phyloP scores from a whole-genome alignment of 2,113 vertebrate genomes.

The Engraulis encrasicolus region DNA sequence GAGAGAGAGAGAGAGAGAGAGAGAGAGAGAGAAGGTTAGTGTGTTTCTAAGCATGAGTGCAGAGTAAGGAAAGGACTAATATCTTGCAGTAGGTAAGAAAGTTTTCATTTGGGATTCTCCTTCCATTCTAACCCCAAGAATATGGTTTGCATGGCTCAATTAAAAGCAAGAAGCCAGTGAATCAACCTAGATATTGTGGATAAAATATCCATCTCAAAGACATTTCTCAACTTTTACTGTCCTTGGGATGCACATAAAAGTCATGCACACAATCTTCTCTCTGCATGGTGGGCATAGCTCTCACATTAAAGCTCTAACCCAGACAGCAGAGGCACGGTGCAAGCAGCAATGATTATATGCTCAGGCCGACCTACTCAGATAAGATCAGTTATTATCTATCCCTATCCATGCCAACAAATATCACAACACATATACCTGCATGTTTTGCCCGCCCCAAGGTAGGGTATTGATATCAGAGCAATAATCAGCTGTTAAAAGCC shows the following conservation, averaged over 20 bases:
- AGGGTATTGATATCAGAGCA: background rate
- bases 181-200: background rate
- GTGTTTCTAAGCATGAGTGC: too few species aligned
- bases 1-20: too few species aligned
- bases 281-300: background rate
- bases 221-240: background rate
- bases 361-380: background rate
- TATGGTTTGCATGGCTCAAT: background rate
- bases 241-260: background rate
- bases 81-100: background rate
- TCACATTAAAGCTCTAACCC: background rate
- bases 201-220: background rate
- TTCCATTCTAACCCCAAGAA: background rate
- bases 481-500: background rate
- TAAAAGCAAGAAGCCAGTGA: background rate
- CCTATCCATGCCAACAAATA: background rate
- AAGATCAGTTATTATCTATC: slow-evolving; percentile 21
- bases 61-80: too few species aligned
- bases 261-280: background rate
- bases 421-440: background rate
- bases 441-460: background rate
- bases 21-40: too few species aligned
- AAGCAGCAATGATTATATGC: background rate
- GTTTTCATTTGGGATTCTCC: background rate
- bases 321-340: background rate